phyloP scores from a whole-genome alignment of 2,888 invertebrate genomes.

The Orthonychiurus folsomi region DNA sequence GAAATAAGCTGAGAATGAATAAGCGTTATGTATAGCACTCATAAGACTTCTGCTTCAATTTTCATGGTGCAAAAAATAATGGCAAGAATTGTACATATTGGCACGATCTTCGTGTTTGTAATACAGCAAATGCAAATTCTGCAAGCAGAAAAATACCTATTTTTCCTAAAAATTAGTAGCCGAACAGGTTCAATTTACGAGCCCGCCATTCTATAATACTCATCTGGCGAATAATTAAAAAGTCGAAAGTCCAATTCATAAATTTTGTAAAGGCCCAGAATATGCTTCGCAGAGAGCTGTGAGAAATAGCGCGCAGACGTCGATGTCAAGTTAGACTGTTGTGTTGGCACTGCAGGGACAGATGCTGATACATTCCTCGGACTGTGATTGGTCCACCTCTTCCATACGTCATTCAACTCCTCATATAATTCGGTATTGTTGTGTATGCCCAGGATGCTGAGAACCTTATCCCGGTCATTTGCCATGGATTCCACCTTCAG shows the following conservation, averaged over 20 bases:
- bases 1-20: too few relatives aligned
- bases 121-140: too few relatives aligned
- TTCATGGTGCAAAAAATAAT: too few relatives aligned
- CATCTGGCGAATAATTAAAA: neutral
- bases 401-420: conserved; percentile 27
- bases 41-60: too few relatives aligned
- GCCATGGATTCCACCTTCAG: conserved; percentile 34
- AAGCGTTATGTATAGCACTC: too few relatives aligned
- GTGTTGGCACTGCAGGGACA: neutral
- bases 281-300: neutral
- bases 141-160: too few relatives aligned
- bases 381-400: conserved; percentile 31
- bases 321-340: neutral
- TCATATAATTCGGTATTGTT: conserved; percentile 9
- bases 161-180: too few relatives aligned
- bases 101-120: too few relatives aligned
- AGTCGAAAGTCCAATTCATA: neutral
- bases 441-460: conserved; percentile 19
- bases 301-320: neutral
- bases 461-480: conserved; percentile 24
- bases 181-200: too few relatives aligned
- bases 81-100: too few relatives aligned
- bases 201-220: neutral
- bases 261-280: neutral
- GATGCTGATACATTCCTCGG: too few relatives aligned